Base-by-base conservation (phyloP, 2,113 vertebrate genomes). In the Sakesphorus luctuosus region DNA sequence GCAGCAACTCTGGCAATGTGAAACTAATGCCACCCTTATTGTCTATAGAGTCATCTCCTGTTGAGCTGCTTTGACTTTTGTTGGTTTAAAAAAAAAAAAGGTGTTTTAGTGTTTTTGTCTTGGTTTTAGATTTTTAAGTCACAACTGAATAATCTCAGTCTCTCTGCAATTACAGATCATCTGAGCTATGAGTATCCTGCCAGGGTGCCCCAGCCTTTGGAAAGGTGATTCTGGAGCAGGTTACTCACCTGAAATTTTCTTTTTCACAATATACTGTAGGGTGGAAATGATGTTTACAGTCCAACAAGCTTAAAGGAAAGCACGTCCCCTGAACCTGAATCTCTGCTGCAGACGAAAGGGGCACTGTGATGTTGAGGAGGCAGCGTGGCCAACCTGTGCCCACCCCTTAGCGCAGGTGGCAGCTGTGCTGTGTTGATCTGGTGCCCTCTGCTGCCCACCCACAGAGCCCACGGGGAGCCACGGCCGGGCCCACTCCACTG, bases 371-470 rank as follows among this genome's bases (percentile, higher is more conserved):
- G 25, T 25, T 12, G 36, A 0, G 31, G 6, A 10, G 0, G 10
- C 5, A 20, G 23, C 2, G 17, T 46, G 11, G 66, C n/a, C 81
- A 78, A 55, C 28, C 40, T 17, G 62, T 19, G 56, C 43, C 38
- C 47, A 2, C 17, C 9, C 18, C 8, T 1, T 1, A 25, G 4
- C 13, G 5, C 53, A 80, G 53, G 84, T 31, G 43, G 38, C 2
- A 87, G 84, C 63, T 3, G 92, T 80, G 84, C 59, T 3, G 92
- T 24, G 84, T 14, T 26, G 21, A 65, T 65, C 53, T 65, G 89
- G 86, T 95, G 97, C 96, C 97, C 97, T 97, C 97, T 98, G 90
- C 96, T 94, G 97, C 35, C 61, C 83, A 7, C 58, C 3, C 33
- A 9, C 85, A 75, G 85, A 24, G 81, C 36, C 79, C 29, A 7